These are phyloP conservation scores for Ivindomyrus marchei DNA, from an alignment of 2,113 vertebrate genomes.

Conservation along the genomic window DNA sequence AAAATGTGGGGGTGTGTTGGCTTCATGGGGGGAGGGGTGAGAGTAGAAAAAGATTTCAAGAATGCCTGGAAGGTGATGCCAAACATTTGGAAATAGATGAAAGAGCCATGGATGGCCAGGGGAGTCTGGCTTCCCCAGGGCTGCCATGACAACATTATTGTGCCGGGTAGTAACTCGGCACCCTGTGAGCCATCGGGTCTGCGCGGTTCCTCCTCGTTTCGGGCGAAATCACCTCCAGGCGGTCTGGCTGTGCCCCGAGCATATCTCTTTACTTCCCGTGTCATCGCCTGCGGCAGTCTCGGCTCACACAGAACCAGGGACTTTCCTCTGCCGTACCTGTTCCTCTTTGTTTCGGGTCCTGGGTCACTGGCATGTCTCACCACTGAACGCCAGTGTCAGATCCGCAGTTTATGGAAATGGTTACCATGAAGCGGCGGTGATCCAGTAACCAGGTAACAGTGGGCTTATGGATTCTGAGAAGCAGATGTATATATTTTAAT, in stretches of 20 bases:
- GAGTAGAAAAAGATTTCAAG: not conserved
- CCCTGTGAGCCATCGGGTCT: not conserved
- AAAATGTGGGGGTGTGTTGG: conserved; percentile 21
- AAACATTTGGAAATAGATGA: not conserved
- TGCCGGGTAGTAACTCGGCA: not conserved
- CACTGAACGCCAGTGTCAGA: not conserved
- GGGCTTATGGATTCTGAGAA: not conserved
- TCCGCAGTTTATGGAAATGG: not conserved
- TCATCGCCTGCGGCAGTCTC: conserved; percentile 7
- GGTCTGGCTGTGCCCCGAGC: not conserved
- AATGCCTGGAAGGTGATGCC: not conserved
- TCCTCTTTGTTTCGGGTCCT: not conserved
- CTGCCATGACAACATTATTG: not conserved
- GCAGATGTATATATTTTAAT: not conserved
- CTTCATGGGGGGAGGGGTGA: not conserved
- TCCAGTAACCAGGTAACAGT: not conserved
- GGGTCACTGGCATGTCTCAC: not conserved
- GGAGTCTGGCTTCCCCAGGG: not conserved
- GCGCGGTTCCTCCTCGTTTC: not conserved
- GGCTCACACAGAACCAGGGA: not conserved
- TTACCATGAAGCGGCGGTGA: not conserved
- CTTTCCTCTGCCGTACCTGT: not conserved
- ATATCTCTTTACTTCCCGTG: not conserved
- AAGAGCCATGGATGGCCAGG: not conserved
- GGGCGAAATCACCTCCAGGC: not conserved